Base-by-base conservation (phyloP, 2,888 invertebrate species). In the Dryobota labecula region DNA sequence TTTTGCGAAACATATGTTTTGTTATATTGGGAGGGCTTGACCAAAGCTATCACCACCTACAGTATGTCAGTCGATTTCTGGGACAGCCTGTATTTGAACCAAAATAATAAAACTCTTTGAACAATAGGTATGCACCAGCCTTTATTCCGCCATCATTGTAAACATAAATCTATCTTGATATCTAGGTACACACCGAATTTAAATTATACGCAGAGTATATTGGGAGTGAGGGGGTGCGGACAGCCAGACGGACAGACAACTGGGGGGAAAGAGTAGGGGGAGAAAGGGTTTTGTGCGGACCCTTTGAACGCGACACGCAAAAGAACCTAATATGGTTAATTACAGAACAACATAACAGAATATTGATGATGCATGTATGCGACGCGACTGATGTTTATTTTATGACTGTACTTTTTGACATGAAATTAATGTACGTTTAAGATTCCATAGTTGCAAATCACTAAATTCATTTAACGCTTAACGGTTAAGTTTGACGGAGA, bases 251-350 rank as follows among this genome's bases (percentile, higher is more conserved):
- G 82, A 77, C 68, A 65, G 68, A 68, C 61, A 43, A 33, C 45
- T 38, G 58, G 70, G 62, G 24, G 57, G 7, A 8, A 24, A 1
- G 33, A 15, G 15, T 13, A 18, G 33, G 49, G 38, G 53, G 54
- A 4, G n/a, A 51, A 68, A 63, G 67, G 57, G 56, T 64, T 65
- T 54, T 33, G 30, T n/a, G 43, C 45, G 61, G 63, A 45, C 82
- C 73, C 78, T 79, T 77, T 72, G 49, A 77, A 66, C 38, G 51
- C 2, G 54, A 63, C 68, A 51, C 68, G 68, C 79, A 47, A 54
- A 61, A 76, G 57, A 45, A 68, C 49, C 43, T 80, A 68, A 79
- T 72, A 81, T 81, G 68, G 65, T 76, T 81, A 79, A 79, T 79
- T 81, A 79, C 61, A 51, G 45, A 64, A 65, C 70, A 80, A 80